Evolutionary conservation across 2,888 invertebrate genomes (phyloP), one percentile per base, ranked within the genome.

Genomic region (Anoplius nigerrimus): DNA sequence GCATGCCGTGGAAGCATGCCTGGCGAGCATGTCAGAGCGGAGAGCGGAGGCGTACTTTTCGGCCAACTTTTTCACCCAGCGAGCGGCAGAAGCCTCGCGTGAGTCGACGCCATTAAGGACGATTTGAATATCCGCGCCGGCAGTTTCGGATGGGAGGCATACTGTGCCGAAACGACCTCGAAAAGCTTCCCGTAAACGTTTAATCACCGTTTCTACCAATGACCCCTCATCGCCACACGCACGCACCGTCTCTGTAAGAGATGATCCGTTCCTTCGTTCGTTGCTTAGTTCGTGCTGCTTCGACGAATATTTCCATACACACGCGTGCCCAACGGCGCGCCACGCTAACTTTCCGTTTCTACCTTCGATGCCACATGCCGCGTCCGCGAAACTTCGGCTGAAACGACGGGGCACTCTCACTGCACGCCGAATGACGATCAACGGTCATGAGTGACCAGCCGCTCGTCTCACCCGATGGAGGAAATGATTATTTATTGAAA

Each of bases 181-280:
- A 76, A 63, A 71, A 75, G 57, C 69, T 77, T 66, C 69, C 61
- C 77, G 69, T 74, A 75, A 77, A 65, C 78, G 71, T 73, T 78
- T 75, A 77, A 78, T 78, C 75, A 64, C 64, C 71, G 66, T 59
- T 66, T 57, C 76, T 62, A 46, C 59, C 64, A 60, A 52, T 65
- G 42, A 63, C 34, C 62, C 43, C 48, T 54, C 59, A n/a, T 65
- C 54, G 48, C 16, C 48, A 18, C 18, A 48, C 34, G 34, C 34
- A 34, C 34, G 34, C 34, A 6, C 4, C 27, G 4, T 6, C 27
- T 24, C 6, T 24, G 8, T 13, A 34, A 6, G 4, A 13, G 3
- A 24, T 4, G 2, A 6, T 24, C 2, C 24, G 11, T 34, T 2
- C 34, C 6, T 13, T 8, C 34, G 34, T 13, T 2, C 34, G 34